Evolutionary conservation across 2,888 invertebrate genomes (phyloP), one percentile per base, ranked within the genome.

Genomic region (Xestobium rufovillosum): DNA sequence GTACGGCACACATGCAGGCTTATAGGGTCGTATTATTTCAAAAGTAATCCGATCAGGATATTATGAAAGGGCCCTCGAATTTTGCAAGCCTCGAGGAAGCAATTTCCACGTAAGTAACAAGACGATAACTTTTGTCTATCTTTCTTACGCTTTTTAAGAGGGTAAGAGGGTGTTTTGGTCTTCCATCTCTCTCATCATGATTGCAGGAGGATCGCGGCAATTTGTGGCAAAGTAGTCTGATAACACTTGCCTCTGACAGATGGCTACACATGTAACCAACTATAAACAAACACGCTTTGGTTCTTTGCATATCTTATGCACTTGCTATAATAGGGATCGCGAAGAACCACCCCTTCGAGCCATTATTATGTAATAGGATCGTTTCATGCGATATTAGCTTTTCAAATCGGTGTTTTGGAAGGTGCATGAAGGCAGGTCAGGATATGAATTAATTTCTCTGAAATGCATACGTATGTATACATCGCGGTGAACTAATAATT

Each of bases 261-360:
- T 64, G 63, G 60, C 56, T 63, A 62, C 63, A 63, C 56, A 63
- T 63, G 63, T 60, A 52, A 57, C 56, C 53, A 50, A 53, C 51
- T 60, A 61, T 64, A 63, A 65, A 63, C 63, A 65, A 65, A 64
- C 61, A 63, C 57, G 56, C 51, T 6, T n/a, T n/a, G 23, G 6
- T 55, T 59, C 59, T 61, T 63, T 62, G 61, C 63, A 61, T 64
- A 64, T 62, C 63, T 63, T 62, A 61, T 62, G 58, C 56, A 49
- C 51, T 51, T 50, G 36, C 38, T 41, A 53, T 55, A 59, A 59
- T 55, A 53, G 56, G 57, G 55, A 51, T 40, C 47, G 46, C 44
- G 48, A 55, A 19, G n/a, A 8, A 19, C 23, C 6, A n/a, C 23
- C 23, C n/a, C 23, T 8, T 8, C 6, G 23, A 19, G 23, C 23